Evolutionary conservation across 2,888 invertebrate species (phyloP).

Genomic region (Drosophila infuscata): DNA sequence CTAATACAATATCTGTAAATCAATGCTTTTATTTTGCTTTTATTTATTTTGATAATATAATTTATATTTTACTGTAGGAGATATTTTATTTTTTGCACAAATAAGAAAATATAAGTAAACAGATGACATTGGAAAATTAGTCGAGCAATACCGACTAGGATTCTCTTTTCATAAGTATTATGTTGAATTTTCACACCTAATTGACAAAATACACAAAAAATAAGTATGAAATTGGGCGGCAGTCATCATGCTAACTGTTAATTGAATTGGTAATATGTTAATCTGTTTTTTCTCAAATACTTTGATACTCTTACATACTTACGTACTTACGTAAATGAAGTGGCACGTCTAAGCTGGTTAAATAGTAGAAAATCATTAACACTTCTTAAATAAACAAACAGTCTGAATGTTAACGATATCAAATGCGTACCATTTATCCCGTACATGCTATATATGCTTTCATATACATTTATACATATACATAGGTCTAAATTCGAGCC

Average conservation of each 20-base stretch:
- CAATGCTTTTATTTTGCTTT: neutral
- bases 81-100: neutral
- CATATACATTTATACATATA: neutral
- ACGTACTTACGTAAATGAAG: constrained; percentile 20
- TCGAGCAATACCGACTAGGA: neutral
- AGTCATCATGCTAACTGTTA: constrained; percentile 20
- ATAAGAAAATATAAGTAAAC: neutral
- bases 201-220: constrained; percentile 34
- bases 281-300: constrained; percentile 21
- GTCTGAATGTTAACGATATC: constrained; percentile 17
- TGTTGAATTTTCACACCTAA: constrained; percentile 23
- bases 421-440: constrained; percentile 14
- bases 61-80: neutral
- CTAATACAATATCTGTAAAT: neutral
- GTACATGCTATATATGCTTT: neutral
- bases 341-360: constrained; percentile 22
- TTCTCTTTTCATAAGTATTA: constrained; percentile 1
- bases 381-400: constrained; percentile 36
- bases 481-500: neutral
- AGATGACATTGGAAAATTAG: neutral
- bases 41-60: neutral
- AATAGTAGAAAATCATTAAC: constrained; percentile 42
- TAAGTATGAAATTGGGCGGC: constrained; percentile 17
- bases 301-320: constrained; percentile 19
- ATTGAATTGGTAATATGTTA: constrained; percentile 3